Evolutionary conservation across 2,113 vertebrate genomes (phyloP), one percentile per base, ranked within the genome.

Genomic region (Megaptera novaeangliae): DNA sequence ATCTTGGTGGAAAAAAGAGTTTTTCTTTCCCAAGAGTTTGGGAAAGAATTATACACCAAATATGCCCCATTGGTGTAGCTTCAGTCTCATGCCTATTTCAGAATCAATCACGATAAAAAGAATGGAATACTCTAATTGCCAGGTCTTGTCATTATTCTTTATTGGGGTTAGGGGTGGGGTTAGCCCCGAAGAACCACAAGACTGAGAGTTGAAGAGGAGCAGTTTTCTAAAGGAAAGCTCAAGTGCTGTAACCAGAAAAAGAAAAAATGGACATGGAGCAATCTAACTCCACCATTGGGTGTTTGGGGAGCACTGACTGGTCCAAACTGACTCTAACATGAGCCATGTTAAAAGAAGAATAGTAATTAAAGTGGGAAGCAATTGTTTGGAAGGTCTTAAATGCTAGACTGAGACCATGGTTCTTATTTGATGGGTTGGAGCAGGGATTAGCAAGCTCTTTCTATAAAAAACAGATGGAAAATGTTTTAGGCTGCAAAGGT

Each of bases 301-400:
- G 3, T 85, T 78, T 85, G 44, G 34, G 55, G 41, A 31, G 59
- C 31, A 68, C 21, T 6, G 52, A 77, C 2, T 34, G 17, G 23
- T 80, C 11, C 49, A 57, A 52, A 84, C 21, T 84, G 41, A 88
- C 10, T 55, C 13, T 66, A 81, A 59, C 27, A 57, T n/a, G 81
- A 5, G 39, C 17, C 20, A 66, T 61, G 6, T 61, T 86, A 77
- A 72, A 82, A 77, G 46, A 41, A 68, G 17, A 55, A 72, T 7
- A 85, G 69, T 18, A 93, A 71, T 71, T 84, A 52, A 77, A 93
- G 13, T 81, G 57, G 55, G 34, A 85, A 80, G 63, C 36, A 49
- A 57, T 90, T 94, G 57, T 80, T 94, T 96, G 72, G 18, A 89
- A 69, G 31, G 59, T 68, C 64, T 90, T 90, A 66, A 93, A 52